Evolutionary conservation across 1,140 invertebrate genomes (phyloP).

Genomic region (Trinorchestia longiramus): DNA sequence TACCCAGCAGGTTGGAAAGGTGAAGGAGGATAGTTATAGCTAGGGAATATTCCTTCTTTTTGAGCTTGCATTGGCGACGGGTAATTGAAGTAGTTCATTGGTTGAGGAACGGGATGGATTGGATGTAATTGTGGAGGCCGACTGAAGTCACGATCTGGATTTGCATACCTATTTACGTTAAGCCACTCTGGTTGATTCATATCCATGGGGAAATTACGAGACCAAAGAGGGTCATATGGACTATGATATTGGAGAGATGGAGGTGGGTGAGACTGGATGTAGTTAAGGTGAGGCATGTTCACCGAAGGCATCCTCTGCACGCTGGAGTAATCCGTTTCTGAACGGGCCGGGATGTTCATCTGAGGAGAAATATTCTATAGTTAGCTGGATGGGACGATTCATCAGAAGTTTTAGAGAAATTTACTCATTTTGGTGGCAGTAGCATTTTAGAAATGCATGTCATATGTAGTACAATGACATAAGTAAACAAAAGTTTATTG

Average conservation of each 20-base stretch:
- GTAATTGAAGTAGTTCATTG: constrained; percentile 29
- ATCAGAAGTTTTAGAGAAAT: too few relatives aligned
- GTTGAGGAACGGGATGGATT: constrained; percentile 37
- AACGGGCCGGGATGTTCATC: background rate
- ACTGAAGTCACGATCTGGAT: constrained; percentile 27
- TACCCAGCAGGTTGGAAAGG: constrained; percentile 36
- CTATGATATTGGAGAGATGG: constrained; percentile 12
- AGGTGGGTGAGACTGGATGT: constrained; percentile 10
- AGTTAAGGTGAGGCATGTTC: background rate
- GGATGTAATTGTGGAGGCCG: background rate
- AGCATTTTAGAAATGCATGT: too few relatives aligned
- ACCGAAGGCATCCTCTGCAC: background rate
- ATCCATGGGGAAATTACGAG: background rate
- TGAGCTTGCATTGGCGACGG: constrained; percentile 10
- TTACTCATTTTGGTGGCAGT: too few relatives aligned
- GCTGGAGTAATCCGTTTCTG: background rate
- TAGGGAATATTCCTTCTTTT: constrained; percentile 13
- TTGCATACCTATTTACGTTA: background rate
- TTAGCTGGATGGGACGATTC: too few relatives aligned
- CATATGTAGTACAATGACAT: too few relatives aligned
- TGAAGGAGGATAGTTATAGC: constrained; percentile 8
- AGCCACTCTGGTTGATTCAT: constrained; percentile 38
- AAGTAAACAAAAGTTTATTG: too few relatives aligned
- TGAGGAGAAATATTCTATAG: background rate
- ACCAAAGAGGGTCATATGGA: constrained; percentile 25